Percentiles rank a stretch among this genome's conserved stretches.
Evolutionary conservation across 2,888 invertebrate genomes (phyloP).

Genomic region (Drosophila yooni): DNA sequence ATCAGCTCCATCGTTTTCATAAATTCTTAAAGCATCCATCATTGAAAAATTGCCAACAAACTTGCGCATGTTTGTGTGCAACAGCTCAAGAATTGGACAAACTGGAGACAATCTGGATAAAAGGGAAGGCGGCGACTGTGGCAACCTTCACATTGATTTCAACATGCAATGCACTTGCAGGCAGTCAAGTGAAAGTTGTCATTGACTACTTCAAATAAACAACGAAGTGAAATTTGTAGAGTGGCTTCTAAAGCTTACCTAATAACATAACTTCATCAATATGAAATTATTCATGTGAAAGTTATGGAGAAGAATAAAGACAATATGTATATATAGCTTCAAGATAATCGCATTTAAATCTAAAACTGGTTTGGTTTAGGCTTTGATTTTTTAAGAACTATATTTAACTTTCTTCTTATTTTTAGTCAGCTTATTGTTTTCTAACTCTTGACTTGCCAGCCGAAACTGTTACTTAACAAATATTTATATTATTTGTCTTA

Average conservation of each 20-base stretch:
- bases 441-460: no score
- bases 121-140: constrained; percentile 6
- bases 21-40: constrained; percentile 71
- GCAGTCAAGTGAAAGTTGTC: constrained; percentile 66
- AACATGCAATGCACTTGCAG: constrained; percentile 60
- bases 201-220: constrained; percentile 17
- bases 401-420: no score
- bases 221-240: not conserved
- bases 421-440: no score
- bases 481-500: not conserved
- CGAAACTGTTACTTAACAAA: not conserved
- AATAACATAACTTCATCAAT: not conserved
- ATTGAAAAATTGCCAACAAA: constrained; percentile 64
- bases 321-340: no score
- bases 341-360: not conserved
- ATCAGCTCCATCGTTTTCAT: constrained; percentile 63
- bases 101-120: not conserved
- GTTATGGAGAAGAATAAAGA: not conserved
- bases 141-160: constrained; percentile 65
- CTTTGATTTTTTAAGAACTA: no score
- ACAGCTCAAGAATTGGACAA: constrained; percentile 9
- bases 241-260: not conserved
- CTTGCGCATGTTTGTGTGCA: constrained; percentile 45
- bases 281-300: not conserved
- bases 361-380: not conserved